Evolutionary conservation across 2,797 vertebrate species (phyloP), one percentile per base, ranked within the genome.

Genomic region (Artibeus jamaicensis): DNA sequence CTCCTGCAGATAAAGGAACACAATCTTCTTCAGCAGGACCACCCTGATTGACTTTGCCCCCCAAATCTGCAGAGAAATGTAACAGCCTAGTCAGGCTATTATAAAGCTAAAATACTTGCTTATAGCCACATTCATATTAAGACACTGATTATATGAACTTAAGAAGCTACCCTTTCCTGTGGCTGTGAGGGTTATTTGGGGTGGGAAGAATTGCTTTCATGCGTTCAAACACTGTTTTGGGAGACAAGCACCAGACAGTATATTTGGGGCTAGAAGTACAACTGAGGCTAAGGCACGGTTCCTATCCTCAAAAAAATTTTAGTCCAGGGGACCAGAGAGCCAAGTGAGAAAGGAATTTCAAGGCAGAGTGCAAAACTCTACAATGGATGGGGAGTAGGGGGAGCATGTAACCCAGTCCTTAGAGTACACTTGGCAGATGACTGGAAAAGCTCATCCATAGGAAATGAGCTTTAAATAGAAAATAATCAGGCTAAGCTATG

Each of bases 1-100:
- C 57, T 81, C 37, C 59, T 92, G 29, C 44, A 91, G 22, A 62
- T 71, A 78, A 59, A 93, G 70, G 22, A 91, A 34, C 37, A 87
- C 2, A 44, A 68, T 79, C n/a, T 12, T 95, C 39, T 90, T 92
- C 32, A n/a, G n/a, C 53, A 87, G 74, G 48, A 90, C 44, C 15
- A 59, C 26, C 18, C 34, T 85, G 76, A 96, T 18, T 86, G 65
- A 95, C 79, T 86, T 82, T 74, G 22, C 34, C 19, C 32, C 42
- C 32, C 74, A 95, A 88, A 74, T 32, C n/a, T 50, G 10, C 53
- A 81, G 57, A 67, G 68, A 96, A 97, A 95, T 59, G 2, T 77
- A 91, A 74, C 11, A 62, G 9, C 1, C 78, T 90, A 21, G 55
- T 57, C 55, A 57, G 55, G 55, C 22, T 57, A 90, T 32, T 53